Conservation (phyloP, 2,113 vertebrate species). For the Elachura formosa region DNA sequence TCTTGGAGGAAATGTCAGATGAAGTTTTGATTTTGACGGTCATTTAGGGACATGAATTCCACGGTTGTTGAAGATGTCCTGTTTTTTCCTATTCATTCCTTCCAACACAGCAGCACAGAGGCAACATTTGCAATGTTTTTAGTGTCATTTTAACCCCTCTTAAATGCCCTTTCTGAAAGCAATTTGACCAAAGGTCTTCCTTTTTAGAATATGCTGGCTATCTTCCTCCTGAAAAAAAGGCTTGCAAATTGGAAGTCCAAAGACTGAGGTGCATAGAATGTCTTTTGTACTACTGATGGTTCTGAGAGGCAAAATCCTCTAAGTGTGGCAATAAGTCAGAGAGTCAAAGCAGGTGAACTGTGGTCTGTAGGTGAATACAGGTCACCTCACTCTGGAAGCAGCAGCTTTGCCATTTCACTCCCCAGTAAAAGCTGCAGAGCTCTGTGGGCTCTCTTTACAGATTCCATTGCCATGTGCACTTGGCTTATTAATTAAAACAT, state of each 20-base stretch:
- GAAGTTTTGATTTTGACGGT: background rate
- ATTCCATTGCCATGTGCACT: background rate
- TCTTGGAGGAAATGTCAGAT: background rate
- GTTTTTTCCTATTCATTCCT: background rate
- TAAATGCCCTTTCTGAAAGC: background rate
- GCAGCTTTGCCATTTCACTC: background rate
- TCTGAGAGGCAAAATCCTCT: background rate
- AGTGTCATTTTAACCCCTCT: background rate
- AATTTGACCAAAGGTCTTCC: background rate
- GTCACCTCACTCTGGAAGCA: background rate
- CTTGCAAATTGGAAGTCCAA: background rate
- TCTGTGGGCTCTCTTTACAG: background rate
- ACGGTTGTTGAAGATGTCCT: background rate
- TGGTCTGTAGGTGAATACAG: background rate
- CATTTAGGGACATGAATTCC: background rate
- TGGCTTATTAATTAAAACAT: constrained; percentile 52
- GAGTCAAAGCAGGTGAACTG: background rate
- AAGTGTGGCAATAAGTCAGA: background rate
- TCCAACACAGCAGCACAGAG: background rate
- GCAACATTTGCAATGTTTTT: background rate
- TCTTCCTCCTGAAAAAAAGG: background rate
- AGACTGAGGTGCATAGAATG: background rate
- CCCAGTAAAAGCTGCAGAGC: background rate
- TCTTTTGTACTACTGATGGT: background rate
- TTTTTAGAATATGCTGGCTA: background rate